phyloP scores from a whole-genome alignment of 2,797 vertebrate species.

The Allobates femoralis region DNA sequence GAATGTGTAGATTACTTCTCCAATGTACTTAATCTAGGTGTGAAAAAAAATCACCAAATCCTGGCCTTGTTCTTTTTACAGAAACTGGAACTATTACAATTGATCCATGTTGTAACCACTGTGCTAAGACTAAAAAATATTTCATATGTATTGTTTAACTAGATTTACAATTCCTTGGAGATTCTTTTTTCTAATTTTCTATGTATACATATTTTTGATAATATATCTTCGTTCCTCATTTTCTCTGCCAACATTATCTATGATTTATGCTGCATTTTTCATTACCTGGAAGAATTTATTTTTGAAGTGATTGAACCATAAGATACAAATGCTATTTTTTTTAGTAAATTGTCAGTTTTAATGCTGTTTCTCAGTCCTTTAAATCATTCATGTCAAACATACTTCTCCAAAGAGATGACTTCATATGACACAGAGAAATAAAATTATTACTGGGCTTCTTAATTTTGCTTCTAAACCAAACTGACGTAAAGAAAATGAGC shows the following conservation, averaged over 20 bases:
- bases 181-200: not conserved
- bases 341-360: slow-evolving; percentile 40
- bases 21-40: not conserved
- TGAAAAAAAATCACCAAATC: not conserved
- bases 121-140: not conserved
- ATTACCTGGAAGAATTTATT: slow-evolving; percentile 23
- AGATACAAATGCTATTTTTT: slow-evolving; percentile 33
- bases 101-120: not conserved
- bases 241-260: not conserved
- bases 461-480: not conserved
- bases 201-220: slow-evolving; percentile 11
- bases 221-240: slow-evolving; percentile 6
- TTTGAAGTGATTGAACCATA: slow-evolving; percentile 1
- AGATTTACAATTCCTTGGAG: not conserved
- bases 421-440: not conserved
- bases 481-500: slow-evolving; percentile 2
- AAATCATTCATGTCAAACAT: slow-evolving; percentile 1
- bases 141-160: not conserved
- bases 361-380: slow-evolving; percentile 6
- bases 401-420: not conserved
- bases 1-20: not conserved
- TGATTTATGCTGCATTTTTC: slow-evolving; percentile 29
- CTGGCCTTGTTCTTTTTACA: not conserved
- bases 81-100: not conserved
- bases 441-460: not conserved